These are phyloP conservation scores for Coregonus sp. DNA, from an alignment of 2,797 vertebrate species.

Conservation along the genomic window DNA sequence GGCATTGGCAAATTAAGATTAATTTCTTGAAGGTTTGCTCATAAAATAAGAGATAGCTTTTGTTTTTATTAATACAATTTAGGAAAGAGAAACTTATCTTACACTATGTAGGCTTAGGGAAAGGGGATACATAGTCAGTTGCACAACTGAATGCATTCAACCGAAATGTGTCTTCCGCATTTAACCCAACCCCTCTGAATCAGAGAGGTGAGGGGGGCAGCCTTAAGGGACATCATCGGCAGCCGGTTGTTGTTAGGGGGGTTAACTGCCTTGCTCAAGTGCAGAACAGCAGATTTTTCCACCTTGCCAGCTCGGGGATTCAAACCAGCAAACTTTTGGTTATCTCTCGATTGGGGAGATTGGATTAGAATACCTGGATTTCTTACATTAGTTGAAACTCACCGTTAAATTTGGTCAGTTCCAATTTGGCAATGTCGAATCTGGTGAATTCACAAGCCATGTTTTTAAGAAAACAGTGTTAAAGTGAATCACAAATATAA, in stretches of 20 bases:
- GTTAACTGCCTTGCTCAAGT: no score
- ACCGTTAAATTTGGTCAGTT: neutral
- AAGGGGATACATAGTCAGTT: no score
- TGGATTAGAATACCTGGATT: neutral
- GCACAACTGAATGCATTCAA: no score
- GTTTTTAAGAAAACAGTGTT: slow-evolving; percentile 62
- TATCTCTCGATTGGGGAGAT: neutral
- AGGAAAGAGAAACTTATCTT: slow-evolving; percentile 44
- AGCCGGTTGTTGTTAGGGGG: no score
- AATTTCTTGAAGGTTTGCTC: slow-evolving; percentile 29
- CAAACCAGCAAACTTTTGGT: no score
- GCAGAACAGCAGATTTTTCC: no score
- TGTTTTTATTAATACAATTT: slow-evolving; percentile 18
- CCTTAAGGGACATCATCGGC: no score
- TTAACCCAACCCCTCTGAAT: no score
- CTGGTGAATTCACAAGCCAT: neutral
- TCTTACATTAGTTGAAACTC: neutral
- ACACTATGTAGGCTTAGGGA: neutral
- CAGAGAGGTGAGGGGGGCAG: no score
- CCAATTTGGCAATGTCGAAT: neutral
- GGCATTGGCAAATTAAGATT: neutral
- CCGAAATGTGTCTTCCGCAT: no score
- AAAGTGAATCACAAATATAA: slow-evolving; percentile 64
- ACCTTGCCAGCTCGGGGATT: no score
- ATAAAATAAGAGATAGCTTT: slow-evolving; percentile 21